Evolutionary conservation across 2,113 vertebrate genomes (phyloP), one percentile per base, ranked within the genome.

Genomic region (Barbus barbus): DNA sequence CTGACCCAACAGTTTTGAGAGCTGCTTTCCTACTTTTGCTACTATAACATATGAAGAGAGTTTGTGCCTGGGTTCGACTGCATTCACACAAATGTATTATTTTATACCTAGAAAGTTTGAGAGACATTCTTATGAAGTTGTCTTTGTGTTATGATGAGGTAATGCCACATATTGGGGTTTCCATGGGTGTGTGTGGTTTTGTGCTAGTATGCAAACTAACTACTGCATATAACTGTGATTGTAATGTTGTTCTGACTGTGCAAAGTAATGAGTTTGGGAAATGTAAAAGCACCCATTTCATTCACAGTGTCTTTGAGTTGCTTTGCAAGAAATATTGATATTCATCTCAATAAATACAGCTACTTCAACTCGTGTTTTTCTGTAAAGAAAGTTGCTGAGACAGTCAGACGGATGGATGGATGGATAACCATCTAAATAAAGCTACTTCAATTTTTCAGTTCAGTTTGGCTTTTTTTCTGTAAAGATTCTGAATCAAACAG

Each of bases 321-420:
- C 84, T 85, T 85, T 90, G 85, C 87, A 84, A 83, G 16, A 85
- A 87, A 79, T 82, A 84, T 58, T 88, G 85, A 89, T 90, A 84
- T 87, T 61, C 85, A 88, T 89, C 89, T 83, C 84, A 90, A 88
- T 89, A 90, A 91, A 90, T 12, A 86, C 77, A 84, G 41, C 77
- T 82, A 36, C 7, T 60, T 67, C 28, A 83, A 7, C 71, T 72
- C 44, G 67, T 88, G 65, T 73, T 44, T 72, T 53, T 69, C 24
- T 83, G 58, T 41, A 65, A 69, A 76, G 9, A 72, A 75, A 31
- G 14, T 22, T 8, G 44, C 9, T 31, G 16, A 11, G 12, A 60
- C 3, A n/a, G n/a, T n/a, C n/a, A 65, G 61, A 63, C 2, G 3
- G 11, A 61, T 2, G 5, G 58, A 60, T 46, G 13, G 44, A 46